Evolutionary conservation across 2,113 vertebrate species (phyloP).

Genomic region (Abramis brama): DNA sequence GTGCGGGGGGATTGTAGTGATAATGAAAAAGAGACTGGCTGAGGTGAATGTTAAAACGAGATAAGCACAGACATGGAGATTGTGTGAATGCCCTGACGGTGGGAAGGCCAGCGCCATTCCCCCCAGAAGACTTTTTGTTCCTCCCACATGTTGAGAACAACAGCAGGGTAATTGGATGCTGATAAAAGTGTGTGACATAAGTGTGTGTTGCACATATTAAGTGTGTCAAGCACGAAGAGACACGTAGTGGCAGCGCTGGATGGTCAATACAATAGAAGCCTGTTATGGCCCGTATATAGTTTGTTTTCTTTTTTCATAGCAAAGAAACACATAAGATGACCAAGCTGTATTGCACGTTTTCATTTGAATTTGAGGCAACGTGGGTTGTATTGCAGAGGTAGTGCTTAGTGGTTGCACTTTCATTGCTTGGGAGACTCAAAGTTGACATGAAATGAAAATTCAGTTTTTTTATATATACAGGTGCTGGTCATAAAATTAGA

Average conservation of each 20-base stretch:
- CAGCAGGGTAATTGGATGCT: constrained; percentile 49
- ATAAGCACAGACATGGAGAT: constrained; percentile 55
- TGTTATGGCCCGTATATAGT: not conserved
- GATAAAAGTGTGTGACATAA: constrained; percentile 41
- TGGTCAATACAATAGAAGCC: not conserved
- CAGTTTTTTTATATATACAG: not conserved
- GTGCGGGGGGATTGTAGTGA: constrained; percentile 60
- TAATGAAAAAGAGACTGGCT: constrained; percentile 67
- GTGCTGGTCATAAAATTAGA: too few species aligned
- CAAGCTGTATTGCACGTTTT: not conserved
- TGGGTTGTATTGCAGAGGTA: not conserved
- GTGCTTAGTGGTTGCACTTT: not conserved
- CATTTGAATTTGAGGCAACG: not conserved
- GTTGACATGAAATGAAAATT: not conserved
- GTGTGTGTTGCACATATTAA: constrained; percentile 46
- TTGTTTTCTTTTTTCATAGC: not conserved
- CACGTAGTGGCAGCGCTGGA: not conserved
- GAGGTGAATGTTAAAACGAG: constrained; percentile 67
- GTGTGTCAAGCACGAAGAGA: constrained; percentile 19
- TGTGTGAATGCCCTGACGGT: constrained; percentile 51
- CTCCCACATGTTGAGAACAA: constrained; percentile 27
- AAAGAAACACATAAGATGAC: not conserved
- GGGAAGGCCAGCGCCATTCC: constrained; percentile 26
- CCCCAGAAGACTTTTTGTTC: constrained; percentile 26
- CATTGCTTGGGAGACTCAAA: not conserved